These are phyloP conservation scores for Heterocephalus glaber DNA, from an alignment of 2,113 vertebrate genomes.

Conservation along the genomic window DNA sequence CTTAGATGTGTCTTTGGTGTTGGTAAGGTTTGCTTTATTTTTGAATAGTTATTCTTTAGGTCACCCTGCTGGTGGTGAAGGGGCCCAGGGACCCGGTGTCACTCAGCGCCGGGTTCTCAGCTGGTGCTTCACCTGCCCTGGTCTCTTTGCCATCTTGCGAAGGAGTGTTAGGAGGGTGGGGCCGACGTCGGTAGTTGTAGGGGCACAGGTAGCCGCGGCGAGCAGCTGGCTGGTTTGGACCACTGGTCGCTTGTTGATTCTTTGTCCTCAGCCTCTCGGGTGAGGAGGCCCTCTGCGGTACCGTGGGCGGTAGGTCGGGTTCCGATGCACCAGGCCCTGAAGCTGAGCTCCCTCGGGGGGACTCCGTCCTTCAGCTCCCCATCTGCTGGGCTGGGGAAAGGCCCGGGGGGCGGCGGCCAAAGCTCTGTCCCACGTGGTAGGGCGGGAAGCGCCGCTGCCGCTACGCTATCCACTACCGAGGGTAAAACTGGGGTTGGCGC, in stretches of 20 bases:
- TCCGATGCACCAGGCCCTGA: constrained; percentile 83
- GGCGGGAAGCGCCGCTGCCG: constrained; percentile 66
- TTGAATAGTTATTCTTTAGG: constrained; percentile 72
- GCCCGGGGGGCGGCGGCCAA: constrained; percentile 75
- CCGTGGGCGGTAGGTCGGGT: constrained; percentile 84
- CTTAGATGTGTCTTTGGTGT: constrained; percentile 87
- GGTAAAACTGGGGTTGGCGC: constrained; percentile 60
- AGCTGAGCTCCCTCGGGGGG: constrained; percentile 84
- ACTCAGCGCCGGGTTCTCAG: no score
- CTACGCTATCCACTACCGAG: no score
- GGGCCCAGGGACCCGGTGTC: no score
- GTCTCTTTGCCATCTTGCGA: constrained; percentile 85
- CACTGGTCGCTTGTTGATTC: constrained; percentile 83
- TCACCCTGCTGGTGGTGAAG: no score
- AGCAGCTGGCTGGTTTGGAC: constrained; percentile 82
- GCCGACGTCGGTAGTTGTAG: constrained; percentile 86
- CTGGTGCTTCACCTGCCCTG: no score
- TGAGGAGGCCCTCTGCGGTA: constrained; percentile 86
- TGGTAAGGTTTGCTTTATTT: constrained; percentile 72
- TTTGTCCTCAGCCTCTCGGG: constrained; percentile 86
- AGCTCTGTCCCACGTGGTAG: constrained; percentile 74
- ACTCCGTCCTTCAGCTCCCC: constrained; percentile 87
- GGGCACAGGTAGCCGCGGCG: constrained; percentile 87
- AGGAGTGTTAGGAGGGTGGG: constrained; percentile 84
- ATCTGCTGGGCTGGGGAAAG: constrained; percentile 79